phyloP scores from a whole-genome alignment of 2,113 vertebrate genomes.

The Ellobius talpinus region DNA sequence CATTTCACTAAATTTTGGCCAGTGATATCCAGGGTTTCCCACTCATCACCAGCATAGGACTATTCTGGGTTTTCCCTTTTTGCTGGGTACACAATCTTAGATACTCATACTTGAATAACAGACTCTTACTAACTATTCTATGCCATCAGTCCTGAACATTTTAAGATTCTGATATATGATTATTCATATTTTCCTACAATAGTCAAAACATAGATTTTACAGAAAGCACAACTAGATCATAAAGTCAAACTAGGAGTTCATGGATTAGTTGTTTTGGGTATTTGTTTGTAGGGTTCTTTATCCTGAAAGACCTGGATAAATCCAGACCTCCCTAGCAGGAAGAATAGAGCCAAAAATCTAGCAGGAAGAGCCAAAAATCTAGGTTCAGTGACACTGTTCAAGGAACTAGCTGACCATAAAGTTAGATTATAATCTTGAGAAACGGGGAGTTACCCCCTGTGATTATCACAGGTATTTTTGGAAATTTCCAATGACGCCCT shows the following conservation, averaged over 20 bases:
- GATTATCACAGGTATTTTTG: too few species aligned
- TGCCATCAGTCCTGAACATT: not conserved
- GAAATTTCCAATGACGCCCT: too few species aligned
- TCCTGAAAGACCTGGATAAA: too few species aligned
- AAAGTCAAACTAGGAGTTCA: not conserved
- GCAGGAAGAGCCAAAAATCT: too few species aligned
- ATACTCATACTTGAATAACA: not conserved
- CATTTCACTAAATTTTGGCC: not conserved
- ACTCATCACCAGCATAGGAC: not conserved
- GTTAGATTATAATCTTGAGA: too few species aligned
- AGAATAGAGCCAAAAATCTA: too few species aligned
- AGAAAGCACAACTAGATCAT: not conserved
- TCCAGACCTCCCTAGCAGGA: too few species aligned
- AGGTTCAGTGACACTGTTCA: too few species aligned
- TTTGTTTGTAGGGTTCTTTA: not conserved
- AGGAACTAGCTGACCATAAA: too few species aligned
- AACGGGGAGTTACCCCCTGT: too few species aligned
- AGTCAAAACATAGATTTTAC: not conserved
- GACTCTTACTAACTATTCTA: accelerated
- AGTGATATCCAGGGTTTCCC: not conserved
- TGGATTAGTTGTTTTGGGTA: not conserved
- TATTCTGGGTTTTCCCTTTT: not conserved
- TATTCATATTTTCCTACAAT: not conserved
- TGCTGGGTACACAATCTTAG: not conserved
- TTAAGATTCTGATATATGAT: not conserved